These are phyloP conservation scores for Erpetoichthys calabaricus DNA, from an alignment of 2,797 vertebrate species.

Conservation along the genomic window DNA sequence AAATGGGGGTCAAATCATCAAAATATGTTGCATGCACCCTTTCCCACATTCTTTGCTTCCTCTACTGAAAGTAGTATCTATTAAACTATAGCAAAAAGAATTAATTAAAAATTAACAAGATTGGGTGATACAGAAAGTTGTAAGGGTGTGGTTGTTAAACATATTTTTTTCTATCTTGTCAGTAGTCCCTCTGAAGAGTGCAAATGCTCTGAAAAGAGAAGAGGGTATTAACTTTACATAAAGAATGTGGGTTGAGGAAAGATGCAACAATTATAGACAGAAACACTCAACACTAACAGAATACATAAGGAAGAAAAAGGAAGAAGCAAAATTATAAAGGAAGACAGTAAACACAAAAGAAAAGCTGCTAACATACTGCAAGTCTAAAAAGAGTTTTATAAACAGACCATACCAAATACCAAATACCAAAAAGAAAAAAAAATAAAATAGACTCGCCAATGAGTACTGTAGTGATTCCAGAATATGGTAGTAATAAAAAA, in stretches of 20 bases:
- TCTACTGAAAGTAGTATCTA: conserved; percentile 33
- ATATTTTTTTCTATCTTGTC: conserved; percentile 54
- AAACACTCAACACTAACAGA: not conserved
- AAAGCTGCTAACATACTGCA: not conserved
- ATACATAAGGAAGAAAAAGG: conserved; percentile 3
- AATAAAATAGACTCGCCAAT: too few species aligned
- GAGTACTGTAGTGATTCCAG: too few species aligned
- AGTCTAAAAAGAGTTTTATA: too few species aligned
- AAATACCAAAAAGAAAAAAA: too few species aligned
- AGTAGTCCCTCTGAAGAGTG: conserved; percentile 37
- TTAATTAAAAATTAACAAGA: conserved; percentile 79
- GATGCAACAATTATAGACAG: too few species aligned
- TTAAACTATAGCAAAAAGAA: conserved; percentile 57
- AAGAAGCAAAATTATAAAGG: not conserved
- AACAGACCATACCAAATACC: too few species aligned
- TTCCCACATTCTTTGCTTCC: conserved; percentile 29
- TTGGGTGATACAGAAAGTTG: conserved; percentile 67
- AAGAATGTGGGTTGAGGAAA: too few species aligned
- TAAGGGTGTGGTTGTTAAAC: conserved; percentile 62
- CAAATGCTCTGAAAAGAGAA: conserved; percentile 28
- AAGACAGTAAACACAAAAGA: not conserved
- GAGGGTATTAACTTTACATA: conserved; percentile 23
- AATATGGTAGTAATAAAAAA: too few species aligned
- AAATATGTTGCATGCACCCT: conserved; percentile 4
- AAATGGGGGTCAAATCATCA: too few species aligned